phyloP scores from a whole-genome alignment of 2,113 vertebrate genomes.

The Hippopotamus amphibius region DNA sequence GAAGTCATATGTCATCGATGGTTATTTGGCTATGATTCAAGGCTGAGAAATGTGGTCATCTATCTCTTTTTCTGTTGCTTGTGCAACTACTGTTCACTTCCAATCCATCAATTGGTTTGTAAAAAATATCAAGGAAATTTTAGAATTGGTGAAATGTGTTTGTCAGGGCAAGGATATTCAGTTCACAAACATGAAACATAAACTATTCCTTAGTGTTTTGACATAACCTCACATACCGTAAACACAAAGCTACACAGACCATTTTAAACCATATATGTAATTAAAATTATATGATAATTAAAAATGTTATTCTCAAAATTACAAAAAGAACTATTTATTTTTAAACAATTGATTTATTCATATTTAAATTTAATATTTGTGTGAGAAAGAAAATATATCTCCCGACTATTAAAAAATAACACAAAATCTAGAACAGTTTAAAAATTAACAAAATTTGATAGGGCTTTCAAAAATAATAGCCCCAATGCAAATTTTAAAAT shows the following conservation, averaged over 20 bases:
- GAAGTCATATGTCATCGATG: not conserved
- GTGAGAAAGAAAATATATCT: not conserved
- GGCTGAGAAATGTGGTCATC: not conserved
- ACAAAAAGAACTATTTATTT: not conserved
- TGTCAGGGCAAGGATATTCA: not conserved
- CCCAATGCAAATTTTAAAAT: not conserved
- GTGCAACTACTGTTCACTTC: not conserved
- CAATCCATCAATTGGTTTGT: not conserved
- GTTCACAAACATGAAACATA: not conserved
- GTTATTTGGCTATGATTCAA: conserved; percentile 34
- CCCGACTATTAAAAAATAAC: not conserved
- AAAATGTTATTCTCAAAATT: not conserved
- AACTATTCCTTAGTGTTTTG: not conserved
- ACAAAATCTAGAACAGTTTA: not conserved
- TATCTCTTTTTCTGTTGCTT: not conserved
- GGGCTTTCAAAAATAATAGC: not conserved
- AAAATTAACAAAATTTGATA: not conserved
- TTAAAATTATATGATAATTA: not conserved
- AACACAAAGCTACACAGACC: not conserved
- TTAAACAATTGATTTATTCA: not conserved
- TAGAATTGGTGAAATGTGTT: not conserved
- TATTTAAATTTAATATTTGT: not conserved
- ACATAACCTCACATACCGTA: not conserved
- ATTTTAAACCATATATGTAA: not conserved
- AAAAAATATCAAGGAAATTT: not conserved